phyloP scores from a whole-genome alignment of 2,113 vertebrate species.

The Laticauda laticaudata region DNA sequence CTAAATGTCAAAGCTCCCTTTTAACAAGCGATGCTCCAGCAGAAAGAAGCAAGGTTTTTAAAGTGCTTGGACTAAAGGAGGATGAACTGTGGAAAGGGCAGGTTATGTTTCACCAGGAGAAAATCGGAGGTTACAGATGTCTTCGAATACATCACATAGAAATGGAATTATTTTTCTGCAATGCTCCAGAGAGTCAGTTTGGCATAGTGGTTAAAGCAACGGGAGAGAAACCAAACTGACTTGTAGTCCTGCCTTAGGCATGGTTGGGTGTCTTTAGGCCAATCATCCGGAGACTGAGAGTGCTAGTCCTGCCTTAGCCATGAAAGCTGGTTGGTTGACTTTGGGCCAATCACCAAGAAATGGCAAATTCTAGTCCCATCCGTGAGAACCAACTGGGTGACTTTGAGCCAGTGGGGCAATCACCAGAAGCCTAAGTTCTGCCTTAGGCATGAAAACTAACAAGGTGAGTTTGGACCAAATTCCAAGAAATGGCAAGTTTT shows the following conservation, averaged over 20 bases:
- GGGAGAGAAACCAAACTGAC: neutral
- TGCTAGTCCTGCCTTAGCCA: neutral
- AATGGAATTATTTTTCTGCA: neutral
- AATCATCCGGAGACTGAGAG: too few relatives aligned
- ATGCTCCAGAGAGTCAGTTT: neutral
- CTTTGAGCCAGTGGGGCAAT: neutral
- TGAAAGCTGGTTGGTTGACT: neutral
- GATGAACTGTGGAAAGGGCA: neutral
- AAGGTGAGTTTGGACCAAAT: too few relatives aligned
- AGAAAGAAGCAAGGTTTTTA: neutral
- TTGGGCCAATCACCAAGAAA: too few relatives aligned
- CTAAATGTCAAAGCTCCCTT: neutral
- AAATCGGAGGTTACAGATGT: neutral
- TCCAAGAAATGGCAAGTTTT: neutral
- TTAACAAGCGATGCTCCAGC: neutral
- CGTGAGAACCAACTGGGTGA: neutral
- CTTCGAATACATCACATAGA: neutral
- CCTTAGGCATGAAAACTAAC: neutral
- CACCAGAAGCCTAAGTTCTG: fast-evolving
- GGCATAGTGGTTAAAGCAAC: neutral
- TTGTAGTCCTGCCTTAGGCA: neutral
- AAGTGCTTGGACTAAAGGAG: neutral
- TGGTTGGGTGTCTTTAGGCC: too few relatives aligned
- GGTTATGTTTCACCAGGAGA: neutral
- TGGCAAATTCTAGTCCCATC: neutral